Base-by-base conservation (phyloP, 2,113 vertebrate species). In the Xiphophorus maculatus region DNA sequence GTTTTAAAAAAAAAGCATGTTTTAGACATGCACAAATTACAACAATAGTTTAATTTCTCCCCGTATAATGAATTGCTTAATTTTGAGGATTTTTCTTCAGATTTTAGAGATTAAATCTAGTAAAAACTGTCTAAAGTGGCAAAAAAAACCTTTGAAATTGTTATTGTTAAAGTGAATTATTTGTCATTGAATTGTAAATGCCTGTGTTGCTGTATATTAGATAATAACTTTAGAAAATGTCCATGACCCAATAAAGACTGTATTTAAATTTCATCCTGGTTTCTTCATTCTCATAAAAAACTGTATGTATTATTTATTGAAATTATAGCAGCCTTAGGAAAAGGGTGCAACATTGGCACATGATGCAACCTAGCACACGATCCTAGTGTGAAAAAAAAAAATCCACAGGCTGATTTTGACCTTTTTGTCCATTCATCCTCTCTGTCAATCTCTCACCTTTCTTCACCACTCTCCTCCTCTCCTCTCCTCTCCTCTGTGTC, bases 121-220 rank as follows among this genome's bases (percentile, higher is more conserved):
- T 83, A 73, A 87, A 84, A 80, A 3, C 54, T 70, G 66, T 82
- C 71, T 77, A 66, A 67, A 83, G 66, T 74, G 68, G 74, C 74
- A 72, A 42, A 72, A 87, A 86, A 42, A 42, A 42, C 68, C 78
- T 73, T 85, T 84, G 71, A 48, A 75, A 84, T 85, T 88, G 84
- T 90, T 91, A 85, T 90, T 64, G 91, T 94, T 85, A 83, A 88
- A 89, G 92, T 93, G 83, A 85, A 89, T 84, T 85, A 75, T 90
- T 91, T 90, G 92, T 94, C 88, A 86, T 92, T 92, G 82, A 91
- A 90, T 80, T 92, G 83, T 88, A 91, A 89, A 90, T 75, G 84
- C 91, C 83, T 90, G 91, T 93, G 88, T 92, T 93, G 89, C 87
- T 92, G 91, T 94, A 93, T 68, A 91, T 71, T 87, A 90, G 90